Base-by-base conservation (phyloP, 2,797 vertebrate species). In the Rallus crepitans region DNA sequence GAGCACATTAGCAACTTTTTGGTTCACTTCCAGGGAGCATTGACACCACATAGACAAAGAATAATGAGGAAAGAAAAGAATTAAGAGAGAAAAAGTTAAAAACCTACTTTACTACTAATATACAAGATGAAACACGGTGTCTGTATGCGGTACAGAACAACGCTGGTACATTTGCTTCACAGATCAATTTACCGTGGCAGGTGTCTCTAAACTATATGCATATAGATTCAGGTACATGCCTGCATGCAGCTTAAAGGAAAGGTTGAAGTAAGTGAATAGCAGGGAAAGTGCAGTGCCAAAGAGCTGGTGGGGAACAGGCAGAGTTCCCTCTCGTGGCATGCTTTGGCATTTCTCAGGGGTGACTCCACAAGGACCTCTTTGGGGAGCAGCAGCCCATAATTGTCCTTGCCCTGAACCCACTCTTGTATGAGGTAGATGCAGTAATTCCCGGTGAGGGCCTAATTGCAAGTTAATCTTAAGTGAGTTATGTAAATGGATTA, bases 401-500 rank as follows among this genome's bases (percentile, higher is more conserved):
- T 21, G 45, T 28, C 31, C 19, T 39, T 60, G 75, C 39, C 78
- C 71, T 23, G 59, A 87, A 61, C 12, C n/a, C 42, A 7, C 9
- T 30, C 33, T 63, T 48, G 8, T n/a, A 10, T 79, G 65, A 39
- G 66, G 63, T 52, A 92, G 64, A 59, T 73, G 56, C 31, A 59
- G 20, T 71, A 65, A 79, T 80, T 91, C 63, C 84, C 20, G 31
- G 56, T 42, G 81, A 89, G 52, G 64, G 48, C 69, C 84, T 94
- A 93, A 94, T 24, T 92, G 82, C 64, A 78, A 85, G 75, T 75
- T 94, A 80, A 85, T 91, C 89, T 87, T 21, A 70, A 93, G 45
- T 25, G 73, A 85, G 75, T 96, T 95, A 95, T 15, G 15, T 89
- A 95, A 95, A 85, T 27, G 92, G 94, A 80, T 91, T 73, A 82